These are phyloP conservation scores for Triplophysa yarkandensis DNA, from an alignment of 2,797 vertebrate species.

Conservation along the genomic window DNA sequence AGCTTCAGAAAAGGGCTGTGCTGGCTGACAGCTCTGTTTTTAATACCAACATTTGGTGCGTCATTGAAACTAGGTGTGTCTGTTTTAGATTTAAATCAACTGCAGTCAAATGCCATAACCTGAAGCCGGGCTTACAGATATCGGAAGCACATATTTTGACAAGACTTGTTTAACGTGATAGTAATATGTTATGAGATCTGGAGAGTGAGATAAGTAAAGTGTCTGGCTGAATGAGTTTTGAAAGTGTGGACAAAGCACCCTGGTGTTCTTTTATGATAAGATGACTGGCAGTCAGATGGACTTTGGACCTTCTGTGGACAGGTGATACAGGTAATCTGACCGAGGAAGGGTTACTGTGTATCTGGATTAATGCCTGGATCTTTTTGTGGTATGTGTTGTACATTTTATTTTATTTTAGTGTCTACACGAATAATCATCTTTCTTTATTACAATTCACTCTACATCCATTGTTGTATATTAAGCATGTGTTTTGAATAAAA, in stretches of 20 bases:
- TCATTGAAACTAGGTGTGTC: slow-evolving; percentile 37
- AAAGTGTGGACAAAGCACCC: neutral
- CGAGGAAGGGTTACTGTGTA: neutral
- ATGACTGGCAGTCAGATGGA: slow-evolving; percentile 55
- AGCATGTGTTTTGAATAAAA: neutral
- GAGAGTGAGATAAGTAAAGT: slow-evolving; percentile 13
- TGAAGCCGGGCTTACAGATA: slow-evolving; percentile 19
- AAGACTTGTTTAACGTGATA: slow-evolving; percentile 11
- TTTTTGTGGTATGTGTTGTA: slow-evolving; percentile 11
- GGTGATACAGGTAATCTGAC: slow-evolving; percentile 26
- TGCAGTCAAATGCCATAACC: neutral
- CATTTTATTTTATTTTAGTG: neutral
- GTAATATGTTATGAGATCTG: slow-evolving; percentile 26
- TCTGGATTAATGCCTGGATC: slow-evolving; percentile 4
- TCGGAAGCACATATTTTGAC: slow-evolving; percentile 10
- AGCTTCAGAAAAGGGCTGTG: neutral
- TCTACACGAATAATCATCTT: neutral
- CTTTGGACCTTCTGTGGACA: slow-evolving; percentile 61
- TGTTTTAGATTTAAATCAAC: slow-evolving; percentile 16
- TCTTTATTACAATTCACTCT: neutral
- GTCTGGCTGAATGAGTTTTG: slow-evolving; percentile 23
- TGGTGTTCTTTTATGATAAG: slow-evolving; percentile 52
- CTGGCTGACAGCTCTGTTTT: neutral
- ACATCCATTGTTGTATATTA: neutral
- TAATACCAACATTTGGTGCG: neutral